Evolutionary conservation across 2,888 invertebrate species (phyloP).

Genomic region (Euzophera pinguis): DNA sequence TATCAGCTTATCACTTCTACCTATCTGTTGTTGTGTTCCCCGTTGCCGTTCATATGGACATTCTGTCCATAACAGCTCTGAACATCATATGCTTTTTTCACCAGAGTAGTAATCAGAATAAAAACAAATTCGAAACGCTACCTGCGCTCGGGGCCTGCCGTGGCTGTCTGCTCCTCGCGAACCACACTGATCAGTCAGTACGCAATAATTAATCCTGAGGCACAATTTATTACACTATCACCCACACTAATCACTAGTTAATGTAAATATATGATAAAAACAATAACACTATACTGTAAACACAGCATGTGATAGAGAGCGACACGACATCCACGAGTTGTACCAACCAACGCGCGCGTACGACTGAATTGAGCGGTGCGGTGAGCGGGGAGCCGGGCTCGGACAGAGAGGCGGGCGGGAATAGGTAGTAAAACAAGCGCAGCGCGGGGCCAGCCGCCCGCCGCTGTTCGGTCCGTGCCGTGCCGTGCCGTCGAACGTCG

Average conservation of each 20-base stretch:
- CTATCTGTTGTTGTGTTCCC: conserved; percentile 50
- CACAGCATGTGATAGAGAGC: conserved; percentile 59
- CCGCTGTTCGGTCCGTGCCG: background rate
- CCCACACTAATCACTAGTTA: conserved; percentile 52
- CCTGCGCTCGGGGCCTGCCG: conserved; percentile 74
- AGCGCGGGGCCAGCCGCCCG: conserved; percentile 34
- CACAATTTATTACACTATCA: conserved; percentile 42
- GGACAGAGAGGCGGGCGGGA: conserved; percentile 1
- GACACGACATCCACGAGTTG: conserved; percentile 45
- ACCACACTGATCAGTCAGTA: conserved; percentile 34
- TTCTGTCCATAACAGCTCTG: conserved; percentile 23
- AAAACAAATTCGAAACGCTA: conserved; percentile 65
- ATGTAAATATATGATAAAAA: conserved; percentile 44
- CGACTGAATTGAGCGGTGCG: conserved; percentile 51
- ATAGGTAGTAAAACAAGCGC: conserved; percentile 18
- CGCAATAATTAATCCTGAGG: conserved; percentile 22
- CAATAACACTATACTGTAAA: conserved; percentile 69
- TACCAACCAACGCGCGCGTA: conserved; percentile 65
- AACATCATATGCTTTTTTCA: conserved; percentile 32
- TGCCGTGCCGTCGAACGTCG: conserved; percentile 47
- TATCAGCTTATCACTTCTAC: conserved; percentile 62
- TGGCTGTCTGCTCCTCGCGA: conserved; percentile 53
- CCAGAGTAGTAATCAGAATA: conserved; percentile 55
- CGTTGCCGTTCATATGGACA: conserved; percentile 42
- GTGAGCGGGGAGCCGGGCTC: conserved; percentile 17